Percentiles rank a stretch among this genome's conserved stretches.
Evolutionary conservation across 2,113 vertebrate species (phyloP).

Genomic region (Hippocampus barbouri): DNA sequence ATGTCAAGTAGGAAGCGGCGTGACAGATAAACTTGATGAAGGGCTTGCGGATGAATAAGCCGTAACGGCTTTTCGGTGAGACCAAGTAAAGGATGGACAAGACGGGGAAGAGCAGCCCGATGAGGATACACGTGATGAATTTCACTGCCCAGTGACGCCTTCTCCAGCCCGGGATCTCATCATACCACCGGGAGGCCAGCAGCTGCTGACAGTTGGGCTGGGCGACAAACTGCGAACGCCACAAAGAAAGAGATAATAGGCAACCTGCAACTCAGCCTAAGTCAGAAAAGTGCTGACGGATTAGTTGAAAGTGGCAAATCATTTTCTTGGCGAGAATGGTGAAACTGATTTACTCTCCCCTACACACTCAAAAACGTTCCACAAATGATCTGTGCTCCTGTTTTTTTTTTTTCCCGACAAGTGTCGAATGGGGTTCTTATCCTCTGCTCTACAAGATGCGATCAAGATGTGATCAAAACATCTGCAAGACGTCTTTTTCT

Average conservation of each 20-base stretch:
- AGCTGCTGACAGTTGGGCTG: slow-evolving; percentile 98
- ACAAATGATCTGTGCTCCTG: no score
- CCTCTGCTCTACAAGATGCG: slow-evolving; percentile 11
- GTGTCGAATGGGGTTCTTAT: slow-evolving; percentile 5
- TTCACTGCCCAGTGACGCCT: slow-evolving; percentile 93
- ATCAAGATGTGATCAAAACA: slow-evolving; percentile 44
- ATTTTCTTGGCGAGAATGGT: no score
- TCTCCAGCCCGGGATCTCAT: slow-evolving; percentile 94
- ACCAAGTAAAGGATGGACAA: slow-evolving; percentile 91
- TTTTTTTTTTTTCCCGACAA: no score
- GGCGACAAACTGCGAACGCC: slow-evolving; percentile 84
- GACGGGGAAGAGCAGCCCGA: slow-evolving; percentile 89
- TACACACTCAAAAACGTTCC: no score
- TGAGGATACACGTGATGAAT: slow-evolving; percentile 87
- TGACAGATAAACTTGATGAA: slow-evolving; percentile 99
- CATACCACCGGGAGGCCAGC: slow-evolving; percentile 95
- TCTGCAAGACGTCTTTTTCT: slow-evolving; percentile 46
- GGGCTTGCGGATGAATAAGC: slow-evolving; percentile 93
- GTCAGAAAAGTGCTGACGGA: background rate
- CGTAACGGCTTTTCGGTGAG: slow-evolving; percentile 86
- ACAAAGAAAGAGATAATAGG: background rate
- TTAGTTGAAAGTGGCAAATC: background rate
- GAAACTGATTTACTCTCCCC: no score
- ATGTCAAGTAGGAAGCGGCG: slow-evolving; percentile 97
- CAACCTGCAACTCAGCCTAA: background rate